These are phyloP conservation scores for Dendrolimus pini DNA, from an alignment of 2,888 invertebrate species.

Conservation along the genomic window DNA sequence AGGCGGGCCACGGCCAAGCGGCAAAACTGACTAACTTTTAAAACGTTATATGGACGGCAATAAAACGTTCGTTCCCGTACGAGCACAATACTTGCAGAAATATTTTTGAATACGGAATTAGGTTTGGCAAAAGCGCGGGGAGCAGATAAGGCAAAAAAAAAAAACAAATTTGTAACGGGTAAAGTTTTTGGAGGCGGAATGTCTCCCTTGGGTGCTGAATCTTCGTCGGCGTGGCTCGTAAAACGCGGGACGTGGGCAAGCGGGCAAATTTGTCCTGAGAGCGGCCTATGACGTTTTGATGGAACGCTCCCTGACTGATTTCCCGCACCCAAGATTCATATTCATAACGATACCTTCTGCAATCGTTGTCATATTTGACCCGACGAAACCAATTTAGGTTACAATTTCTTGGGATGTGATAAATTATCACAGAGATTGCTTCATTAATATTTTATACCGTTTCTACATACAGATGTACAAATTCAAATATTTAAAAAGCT, in stretches of 20 bases:
- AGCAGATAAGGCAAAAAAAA: constrained; percentile 73
- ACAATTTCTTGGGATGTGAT: constrained; percentile 31
- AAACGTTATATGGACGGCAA: constrained; percentile 74
- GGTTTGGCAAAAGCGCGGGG: constrained; percentile 75
- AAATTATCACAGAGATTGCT: constrained; percentile 27
- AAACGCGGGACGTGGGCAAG: constrained; percentile 75
- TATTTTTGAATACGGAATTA: constrained; percentile 78
- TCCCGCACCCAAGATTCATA: constrained; percentile 70
- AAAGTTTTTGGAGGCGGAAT: constrained; percentile 77
- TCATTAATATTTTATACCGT: constrained; percentile 27
- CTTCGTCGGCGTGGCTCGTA: constrained; percentile 74
- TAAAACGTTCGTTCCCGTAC: constrained; percentile 71
- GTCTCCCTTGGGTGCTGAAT: constrained; percentile 75
- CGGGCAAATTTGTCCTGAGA: constrained; percentile 74
- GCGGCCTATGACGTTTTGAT: constrained; percentile 76
- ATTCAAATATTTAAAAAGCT: no score
- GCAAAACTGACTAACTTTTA: constrained; percentile 70
- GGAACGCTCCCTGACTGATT: constrained; percentile 69
- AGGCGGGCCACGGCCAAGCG: constrained; percentile 36
- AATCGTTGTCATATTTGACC: constrained; percentile 48
- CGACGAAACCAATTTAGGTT: constrained; percentile 36
- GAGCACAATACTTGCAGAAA: constrained; percentile 75
- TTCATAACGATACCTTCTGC: constrained; percentile 65
- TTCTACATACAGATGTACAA: background rate
- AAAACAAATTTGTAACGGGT: constrained; percentile 78